These are phyloP conservation scores for Caenorhabditis zanzibari DNA, from an alignment of 2,888 invertebrate species.

Conservation along the genomic window DNA sequence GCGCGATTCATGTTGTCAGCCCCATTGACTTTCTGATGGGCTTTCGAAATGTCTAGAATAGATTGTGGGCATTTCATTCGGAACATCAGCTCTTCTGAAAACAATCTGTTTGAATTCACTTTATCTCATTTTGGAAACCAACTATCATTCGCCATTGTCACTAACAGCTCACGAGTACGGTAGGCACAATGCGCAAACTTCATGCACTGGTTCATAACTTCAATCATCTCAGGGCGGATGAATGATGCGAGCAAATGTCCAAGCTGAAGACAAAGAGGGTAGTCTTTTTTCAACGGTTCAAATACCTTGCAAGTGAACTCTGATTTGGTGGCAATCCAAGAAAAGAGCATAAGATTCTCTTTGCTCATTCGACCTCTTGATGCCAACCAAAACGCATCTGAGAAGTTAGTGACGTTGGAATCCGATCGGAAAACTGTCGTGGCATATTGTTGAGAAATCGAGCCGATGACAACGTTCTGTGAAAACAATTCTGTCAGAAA, in stretches of 20 bases:
- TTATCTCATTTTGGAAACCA: constrained; percentile 2
- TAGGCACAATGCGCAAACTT: constrained; percentile 56
- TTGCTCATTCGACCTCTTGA: constrained; percentile 50
- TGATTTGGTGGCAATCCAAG: constrained; percentile 58
- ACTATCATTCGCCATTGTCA: constrained; percentile 65
- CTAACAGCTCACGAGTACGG: constrained; percentile 57
- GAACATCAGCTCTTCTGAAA: constrained; percentile 49
- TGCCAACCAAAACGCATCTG: constrained; percentile 62
- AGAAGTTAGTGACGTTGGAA: constrained; percentile 55
- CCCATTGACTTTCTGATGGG: constrained; percentile 17
- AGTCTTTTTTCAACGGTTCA: background rate
- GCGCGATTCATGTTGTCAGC: constrained; percentile 47
- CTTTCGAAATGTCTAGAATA: constrained; percentile 36
- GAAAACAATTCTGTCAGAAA: constrained; percentile 3
- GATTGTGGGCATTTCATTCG: constrained; percentile 60
- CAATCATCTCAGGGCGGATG: constrained; percentile 50
- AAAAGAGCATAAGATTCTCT: constrained; percentile 55
- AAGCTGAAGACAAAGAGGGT: constrained; percentile 23
- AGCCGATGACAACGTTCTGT: constrained; percentile 63
- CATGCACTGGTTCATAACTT: constrained; percentile 67
- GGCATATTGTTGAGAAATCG: constrained; percentile 55
- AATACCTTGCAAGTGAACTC: constrained; percentile 58
- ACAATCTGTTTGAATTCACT: background rate
- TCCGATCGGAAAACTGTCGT: constrained; percentile 57
- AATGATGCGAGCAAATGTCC: constrained; percentile 49